Percentiles rank a stretch among this genome's conserved stretches.
Conservation (phyloP, 2,797 vertebrate genomes). For the Microhierax caerulescens region DNA sequence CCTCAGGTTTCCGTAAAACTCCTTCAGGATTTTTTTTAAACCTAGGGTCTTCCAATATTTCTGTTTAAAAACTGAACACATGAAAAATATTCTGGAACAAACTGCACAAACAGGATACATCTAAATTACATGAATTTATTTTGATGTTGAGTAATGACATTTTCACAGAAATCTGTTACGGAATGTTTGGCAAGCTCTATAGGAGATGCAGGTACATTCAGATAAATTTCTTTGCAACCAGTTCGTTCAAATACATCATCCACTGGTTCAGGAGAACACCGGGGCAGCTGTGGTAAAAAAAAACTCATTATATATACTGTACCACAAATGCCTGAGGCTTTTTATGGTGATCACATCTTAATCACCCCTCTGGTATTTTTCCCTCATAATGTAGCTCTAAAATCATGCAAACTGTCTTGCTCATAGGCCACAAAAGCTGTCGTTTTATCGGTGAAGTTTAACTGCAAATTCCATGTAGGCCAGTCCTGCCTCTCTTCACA, state of each 20-base stretch:
- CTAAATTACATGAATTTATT: constrained; percentile 8
- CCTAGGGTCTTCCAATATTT: neutral
- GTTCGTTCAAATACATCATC: constrained; percentile 8
- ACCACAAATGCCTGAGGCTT: neutral
- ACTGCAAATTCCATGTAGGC: neutral
- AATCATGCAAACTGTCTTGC: neutral
- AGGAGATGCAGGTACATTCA: neutral
- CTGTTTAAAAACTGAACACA: neutral
- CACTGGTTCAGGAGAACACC: neutral
- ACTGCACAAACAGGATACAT: neutral
- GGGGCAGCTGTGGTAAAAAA: neutral
- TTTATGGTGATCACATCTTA: neutral
- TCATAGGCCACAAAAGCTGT: neutral
- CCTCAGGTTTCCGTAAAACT: neutral
- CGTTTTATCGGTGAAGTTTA: neutral
- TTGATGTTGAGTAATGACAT: neutral
- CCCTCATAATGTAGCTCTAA: neutral
- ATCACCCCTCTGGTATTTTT: neutral
- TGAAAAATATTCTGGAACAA: neutral
- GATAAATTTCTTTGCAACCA: neutral
- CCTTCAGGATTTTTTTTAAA: neutral
- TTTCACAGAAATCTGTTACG: neutral
- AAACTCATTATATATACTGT: neutral
- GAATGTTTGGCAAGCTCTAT: neutral
- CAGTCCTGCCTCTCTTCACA: neutral